A percentile compares a stretch with the other conserved stretches of the same genome.
Conservation (phyloP, 2,797 vertebrate genomes). For the Euthynnus affinis region DNA sequence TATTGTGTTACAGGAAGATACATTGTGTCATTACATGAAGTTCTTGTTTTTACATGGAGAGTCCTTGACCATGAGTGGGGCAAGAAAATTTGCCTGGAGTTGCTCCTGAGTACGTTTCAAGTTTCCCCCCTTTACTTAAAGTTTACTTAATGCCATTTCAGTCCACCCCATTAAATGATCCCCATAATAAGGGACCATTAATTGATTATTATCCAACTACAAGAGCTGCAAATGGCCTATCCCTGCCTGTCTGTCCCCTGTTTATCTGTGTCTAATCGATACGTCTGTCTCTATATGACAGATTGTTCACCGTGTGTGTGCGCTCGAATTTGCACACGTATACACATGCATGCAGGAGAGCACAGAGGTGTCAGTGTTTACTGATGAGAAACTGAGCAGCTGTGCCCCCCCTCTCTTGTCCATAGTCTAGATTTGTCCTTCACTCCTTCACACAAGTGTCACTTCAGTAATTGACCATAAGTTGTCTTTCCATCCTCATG, state of each 20-base stretch:
- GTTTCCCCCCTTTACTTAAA: conserved; percentile 54
- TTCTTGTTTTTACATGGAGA: background rate
- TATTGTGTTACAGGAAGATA: background rate
- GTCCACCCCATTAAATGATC: conserved; percentile 60
- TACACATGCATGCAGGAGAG: conserved; percentile 10
- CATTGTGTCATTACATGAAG: no score
- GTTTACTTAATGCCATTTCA: conserved; percentile 32
- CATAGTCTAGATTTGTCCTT: conserved; percentile 71
- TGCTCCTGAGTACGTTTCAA: conserved; percentile 40
- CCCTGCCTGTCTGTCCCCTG: conserved; percentile 63
- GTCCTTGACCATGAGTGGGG: background rate
- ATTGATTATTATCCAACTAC: conserved; percentile 78
- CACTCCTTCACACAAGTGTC: conserved; percentile 71
- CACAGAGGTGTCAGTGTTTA: conserved; percentile 59
- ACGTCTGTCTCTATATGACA: conserved; percentile 80
- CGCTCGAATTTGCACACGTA: conserved; percentile 1
- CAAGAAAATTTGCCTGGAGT: conserved; percentile 11
- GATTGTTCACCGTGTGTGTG: conserved; percentile 45
- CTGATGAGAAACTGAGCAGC: conserved; percentile 54
- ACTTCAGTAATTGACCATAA: conserved; percentile 78
- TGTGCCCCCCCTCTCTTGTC: conserved; percentile 46
- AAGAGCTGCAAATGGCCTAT: conserved; percentile 70
- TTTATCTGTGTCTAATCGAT: conserved; percentile 79
- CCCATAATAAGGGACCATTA: conserved; percentile 75
- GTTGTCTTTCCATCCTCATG: conserved; percentile 77